Conservation (phyloP, 2,113 vertebrate species). For the Equus quagga region DNA sequence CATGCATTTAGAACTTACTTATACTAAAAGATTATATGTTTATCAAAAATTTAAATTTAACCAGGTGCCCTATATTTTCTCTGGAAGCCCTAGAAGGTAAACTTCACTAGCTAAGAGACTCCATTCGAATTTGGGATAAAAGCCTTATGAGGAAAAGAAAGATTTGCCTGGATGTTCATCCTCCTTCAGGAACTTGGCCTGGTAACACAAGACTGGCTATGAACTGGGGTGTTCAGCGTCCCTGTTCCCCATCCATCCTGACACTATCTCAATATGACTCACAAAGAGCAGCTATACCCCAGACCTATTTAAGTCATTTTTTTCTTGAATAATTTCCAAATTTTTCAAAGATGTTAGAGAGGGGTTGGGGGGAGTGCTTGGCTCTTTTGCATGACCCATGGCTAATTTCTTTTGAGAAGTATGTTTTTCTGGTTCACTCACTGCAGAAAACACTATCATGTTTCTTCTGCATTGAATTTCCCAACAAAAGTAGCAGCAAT, state of each 20-base stretch:
- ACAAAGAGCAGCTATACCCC: not conserved
- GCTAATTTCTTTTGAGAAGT: constrained; percentile 39
- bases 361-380: too few species aligned
- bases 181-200: not conserved
- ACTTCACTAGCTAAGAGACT: not conserved
- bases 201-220: not conserved
- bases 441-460: not conserved
- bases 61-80: not conserved
- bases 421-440: not conserved
- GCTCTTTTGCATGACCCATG: not conserved
- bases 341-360: constrained; percentile 23
- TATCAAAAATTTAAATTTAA: constrained; percentile 44
- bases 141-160: not conserved
- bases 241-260: not conserved
- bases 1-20: not conserved
- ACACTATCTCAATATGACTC: not conserved
- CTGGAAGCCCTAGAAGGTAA: not conserved
- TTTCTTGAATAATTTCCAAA: not conserved
- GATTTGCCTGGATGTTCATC: not conserved
- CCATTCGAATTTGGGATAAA: not conserved
- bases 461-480: not conserved
- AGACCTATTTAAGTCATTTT: not conserved
- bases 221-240: not conserved
- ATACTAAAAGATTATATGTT: not conserved
- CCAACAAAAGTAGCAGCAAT: not conserved